Base-by-base conservation (phyloP, 2,797 vertebrate species). In the Dipus sagitta region DNA sequence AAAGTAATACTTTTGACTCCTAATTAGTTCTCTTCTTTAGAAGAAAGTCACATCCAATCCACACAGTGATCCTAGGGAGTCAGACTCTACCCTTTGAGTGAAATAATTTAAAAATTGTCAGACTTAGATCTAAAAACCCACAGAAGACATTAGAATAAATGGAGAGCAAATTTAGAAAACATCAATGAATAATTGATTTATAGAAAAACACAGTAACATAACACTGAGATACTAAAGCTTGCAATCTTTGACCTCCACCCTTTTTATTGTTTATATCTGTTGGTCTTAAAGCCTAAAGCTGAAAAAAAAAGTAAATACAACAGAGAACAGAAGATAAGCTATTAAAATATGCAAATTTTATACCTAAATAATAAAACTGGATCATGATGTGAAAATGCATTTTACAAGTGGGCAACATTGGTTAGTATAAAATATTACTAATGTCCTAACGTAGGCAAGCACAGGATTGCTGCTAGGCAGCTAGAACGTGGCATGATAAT, bases 271-370 rank as follows among this genome's bases (percentile, higher is more conserved):
- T 58, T 32, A 10, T 24, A 6, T 11, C 20, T 88, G 72, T 71
- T 24, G 80, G 24, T 87, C 30, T 72, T 72, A 58, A 76, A n/a
- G 30, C 86, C 15, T 76, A 47, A 88, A 93, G 0, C n/a, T n/a
- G 65, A 6, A 91, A 88, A 90, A 1, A 32, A 14, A 71, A 84
- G 1, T 58, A 95, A 38, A 95, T 68, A 30, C 30, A 88, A 47
- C 64, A n/a, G 13, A 94, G 30, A 24, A 0, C 54, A 72, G 6
- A 79, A 84, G 62, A n/a, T 2, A 2, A 76, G 47, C 3, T 8
- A 20, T 6, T 68, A 4, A 78, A 87, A 42, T 15, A 13, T 17
- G 60, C 9, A 62, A 76, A 30, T 71, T 80, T 83, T 68, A 32
- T 75, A 62, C 30, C 58, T 80, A 86, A 91, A 60, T 64, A 67